Base-by-base conservation (phyloP, 2,113 vertebrate genomes). In the Halichoeres trimaculatus region DNA sequence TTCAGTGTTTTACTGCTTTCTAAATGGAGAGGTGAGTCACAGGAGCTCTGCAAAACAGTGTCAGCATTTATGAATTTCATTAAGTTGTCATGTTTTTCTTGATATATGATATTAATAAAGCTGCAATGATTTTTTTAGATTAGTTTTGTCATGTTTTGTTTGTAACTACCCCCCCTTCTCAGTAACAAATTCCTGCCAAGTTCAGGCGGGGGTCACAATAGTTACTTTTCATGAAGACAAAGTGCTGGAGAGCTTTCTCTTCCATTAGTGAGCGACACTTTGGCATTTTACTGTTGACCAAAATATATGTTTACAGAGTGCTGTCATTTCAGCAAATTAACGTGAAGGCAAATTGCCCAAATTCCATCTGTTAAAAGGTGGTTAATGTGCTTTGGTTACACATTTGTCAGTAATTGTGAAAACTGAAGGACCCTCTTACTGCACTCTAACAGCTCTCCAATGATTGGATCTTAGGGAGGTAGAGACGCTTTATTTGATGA, bases 1-100 rank as follows among this genome's bases (percentile, higher is more conserved):
- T 68, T 99, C 98, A 7, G 96, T 99, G 70, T 99, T 99, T 94
- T 99, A 99, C 91, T 99, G 98, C 92, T 99, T 99, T 92, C 93
- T 99, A 81, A 99, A 99, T 26, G 97, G 98, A 52, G 98, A 99
- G 98, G 98, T 99, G 91, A 86, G 96, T 94, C 70, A 51, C 43
- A 58, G 36, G 10, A 36, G 38, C 38, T 67, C 53, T 74, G 53
- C 19, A 54, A 58, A 74, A 76, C 10, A 47, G 35, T 50, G 34
- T 62, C 22, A 40, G 38, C 58, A 55, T 82, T 62, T 64, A 65
- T 81, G 35, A 65, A 69, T 68, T 64, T 53, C 35, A 76, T 70
- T 61, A 38, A 66, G 47, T 24, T 45, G 23, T 64, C 43, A 70
- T 36, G 36, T 75, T 23, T 30, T 66, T 56, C 34, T 62, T 71